Conservation (phyloP, 2,113 vertebrate genomes). For the Mystacornis crossleyi region DNA sequence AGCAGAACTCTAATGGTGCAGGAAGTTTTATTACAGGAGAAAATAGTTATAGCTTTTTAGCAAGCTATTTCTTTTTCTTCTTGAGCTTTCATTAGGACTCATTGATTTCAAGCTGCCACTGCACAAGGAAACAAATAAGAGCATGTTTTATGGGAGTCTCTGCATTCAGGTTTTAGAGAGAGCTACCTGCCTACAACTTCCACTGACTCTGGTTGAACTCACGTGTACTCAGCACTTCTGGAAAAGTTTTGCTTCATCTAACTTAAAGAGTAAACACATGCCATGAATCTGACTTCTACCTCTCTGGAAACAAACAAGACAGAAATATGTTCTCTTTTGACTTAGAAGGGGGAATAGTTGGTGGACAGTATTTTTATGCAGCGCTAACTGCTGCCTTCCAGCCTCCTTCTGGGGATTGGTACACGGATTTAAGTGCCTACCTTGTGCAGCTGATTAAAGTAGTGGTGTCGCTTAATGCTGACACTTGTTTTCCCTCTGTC, state of each 20-base stretch:
- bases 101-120: background rate
- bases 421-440: accelerated
- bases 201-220: background rate
- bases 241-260: background rate
- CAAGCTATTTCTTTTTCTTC: background rate
- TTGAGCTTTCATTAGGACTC: background rate
- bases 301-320: background rate
- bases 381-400: background rate
- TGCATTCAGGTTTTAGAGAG: background rate
- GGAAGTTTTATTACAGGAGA: background rate
- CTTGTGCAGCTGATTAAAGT: background rate
- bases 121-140: background rate
- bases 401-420: background rate
- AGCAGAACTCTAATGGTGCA: background rate
- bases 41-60: background rate
- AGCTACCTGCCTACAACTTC: background rate
- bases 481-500: background rate
- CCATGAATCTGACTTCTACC: background rate
- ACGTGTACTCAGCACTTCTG: background rate
- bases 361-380: background rate
- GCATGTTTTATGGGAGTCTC: background rate
- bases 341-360: background rate
- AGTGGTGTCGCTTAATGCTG: background rate
- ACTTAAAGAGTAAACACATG: background rate
- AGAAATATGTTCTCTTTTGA: background rate